These are phyloP conservation scores for Aselliscus stoliczkanus DNA, from an alignment of 2,797 vertebrate genomes.

Conservation along the genomic window DNA sequence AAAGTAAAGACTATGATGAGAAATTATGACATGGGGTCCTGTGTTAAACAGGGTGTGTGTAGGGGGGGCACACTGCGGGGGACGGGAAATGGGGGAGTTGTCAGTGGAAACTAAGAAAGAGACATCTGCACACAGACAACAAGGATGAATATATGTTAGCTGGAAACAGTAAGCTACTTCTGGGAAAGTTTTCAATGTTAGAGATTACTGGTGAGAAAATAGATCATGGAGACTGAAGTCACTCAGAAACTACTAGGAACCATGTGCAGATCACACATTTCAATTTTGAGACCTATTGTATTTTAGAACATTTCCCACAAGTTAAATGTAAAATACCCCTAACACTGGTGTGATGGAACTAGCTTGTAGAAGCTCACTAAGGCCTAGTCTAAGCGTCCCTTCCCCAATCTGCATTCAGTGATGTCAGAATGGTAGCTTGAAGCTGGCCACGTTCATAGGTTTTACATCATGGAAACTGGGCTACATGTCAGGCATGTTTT, in stretches of 20 bases:
- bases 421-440: neutral
- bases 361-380: neutral
- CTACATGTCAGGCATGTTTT: neutral
- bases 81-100: too few relatives aligned
- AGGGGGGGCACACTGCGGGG: fast-evolving
- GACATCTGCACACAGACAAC: neutral
- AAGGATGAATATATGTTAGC: neutral
- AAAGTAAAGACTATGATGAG: neutral
- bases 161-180: neutral
- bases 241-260: neutral
- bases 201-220: neutral
- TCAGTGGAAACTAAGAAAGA: neutral
- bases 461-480: neutral
- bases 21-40: neutral
- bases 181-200: neutral
- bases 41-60: neutral
- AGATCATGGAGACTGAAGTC: neutral
- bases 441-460: neutral
- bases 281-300: neutral
- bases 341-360: neutral
- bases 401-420: neutral
- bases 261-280: neutral
- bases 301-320: neutral
- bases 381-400: neutral
- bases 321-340: neutral